Evolutionary conservation across 2,113 vertebrate genomes (phyloP), one percentile per base, ranked within the genome.

Genomic region (Glaucidium brasilianum): DNA sequence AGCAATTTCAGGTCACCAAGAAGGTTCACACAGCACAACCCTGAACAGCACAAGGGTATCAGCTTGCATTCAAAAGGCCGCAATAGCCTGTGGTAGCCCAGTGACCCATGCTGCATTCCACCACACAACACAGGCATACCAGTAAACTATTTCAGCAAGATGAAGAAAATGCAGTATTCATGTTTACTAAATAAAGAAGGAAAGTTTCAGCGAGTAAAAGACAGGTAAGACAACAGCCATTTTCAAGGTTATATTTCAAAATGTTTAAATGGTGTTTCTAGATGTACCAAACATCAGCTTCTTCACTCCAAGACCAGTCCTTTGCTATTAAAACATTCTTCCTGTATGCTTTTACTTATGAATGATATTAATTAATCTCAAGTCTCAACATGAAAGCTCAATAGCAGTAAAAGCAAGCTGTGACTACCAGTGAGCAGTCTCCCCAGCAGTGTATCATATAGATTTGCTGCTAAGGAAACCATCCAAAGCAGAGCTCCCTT

Each of bases 361-460:
- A 50, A 27, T 45, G 4, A 32, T 34, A 56, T 25, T 64, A 41
- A 49, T 22, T 49, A 29, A 45, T 29, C 39, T 78, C 60, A 58
- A 74, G 32, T 43, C 53, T 77, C 53, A 43, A 56, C 37, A 74
- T 0, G 45, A 37, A 72, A 56, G n/a, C 34, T 53, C 37, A 34
- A 7, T 0, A 76, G 32, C 50, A 69, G 56, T 15, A 34, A 15
- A 22, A 71, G 43, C 7, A 68, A 69, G 34, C 82, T 86, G 26
- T 64, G 71, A 53, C 63, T 53, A 64, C 15, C 50, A 26, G 11
- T 5, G 32, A 87, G 27, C 27, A 76, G 45, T 41, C 62, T 80
- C 14, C 30, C 55, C 49, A 59, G 20, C 72, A 58, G 29, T 0
- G 0, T 9, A 49, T 29, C 39, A 10, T 3, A 35, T 9, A 55